Base-by-base conservation (phyloP, 2,797 vertebrate species). In the Glossophaga mutica region DNA sequence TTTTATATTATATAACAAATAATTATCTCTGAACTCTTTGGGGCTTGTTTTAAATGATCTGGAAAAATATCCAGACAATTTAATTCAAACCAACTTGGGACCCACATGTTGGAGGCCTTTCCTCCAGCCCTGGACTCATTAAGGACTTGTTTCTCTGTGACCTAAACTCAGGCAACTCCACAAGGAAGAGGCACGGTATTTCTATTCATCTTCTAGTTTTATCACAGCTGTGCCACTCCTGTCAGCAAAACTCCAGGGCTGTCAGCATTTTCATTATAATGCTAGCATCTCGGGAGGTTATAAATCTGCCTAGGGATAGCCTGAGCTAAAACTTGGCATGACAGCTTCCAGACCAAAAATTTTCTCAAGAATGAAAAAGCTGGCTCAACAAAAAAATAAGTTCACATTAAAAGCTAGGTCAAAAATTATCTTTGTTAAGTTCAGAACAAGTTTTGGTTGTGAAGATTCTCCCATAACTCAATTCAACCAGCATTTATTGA, bases 101-200 rank as follows among this genome's bases (percentile, higher is more conserved):
- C 34, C 85, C 39, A 29, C 29, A 94, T 6, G 22, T 50, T 95
- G 88, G 92, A 94, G 0, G 37, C 39, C 50, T 94, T 91, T 81
- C 91, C 97, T 86, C 91, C 81, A 96, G 8, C 24, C 76, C 71
- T 95, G 34, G 37, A 34, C 37, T 97, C 97, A 97, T 97, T 97
- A 96, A 97, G 39, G 86, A 73, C 32, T 77, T 97, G 68, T 92
- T 98, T 97, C 95, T 95, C 79, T 97, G 97, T 95, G 92, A 91
- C 88, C 91, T 16, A 90, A 92, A 90, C 48, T 62, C 71, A 93
- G 8, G 55, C 15, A 57, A 83, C 50, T 93, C 96, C 89, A 42
- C 14, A 19, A 87, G 81, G 94, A 94, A 55, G 24, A 57, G 90
- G 67, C n/a, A 94, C 70, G 4, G 21, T 39, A 57, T 88, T 93